Base-by-base conservation (phyloP, 2,888 invertebrate species). In the Sturmia bella region DNA sequence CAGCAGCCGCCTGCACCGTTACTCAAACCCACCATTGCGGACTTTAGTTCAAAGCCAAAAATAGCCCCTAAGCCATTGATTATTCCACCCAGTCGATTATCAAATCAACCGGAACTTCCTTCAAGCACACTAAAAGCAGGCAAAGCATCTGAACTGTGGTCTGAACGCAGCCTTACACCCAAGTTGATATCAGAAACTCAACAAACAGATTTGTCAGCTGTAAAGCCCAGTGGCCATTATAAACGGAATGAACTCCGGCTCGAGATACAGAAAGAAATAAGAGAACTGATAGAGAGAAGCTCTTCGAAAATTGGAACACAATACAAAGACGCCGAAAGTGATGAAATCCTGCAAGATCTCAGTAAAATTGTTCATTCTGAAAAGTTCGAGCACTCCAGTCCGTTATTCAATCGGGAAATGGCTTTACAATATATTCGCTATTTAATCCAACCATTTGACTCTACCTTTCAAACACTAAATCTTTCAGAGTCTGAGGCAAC, bases 231-330 rank as follows among this genome's bases (percentile, higher is more conserved):
- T n/a, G 63, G 27, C 0, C 78, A 78, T 9, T 50, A 13, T 15
- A 63, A 45, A 59, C 81, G 78, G 7, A 74, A 57, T 12, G 73
- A 78, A 15, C 52, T 74, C 6, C 81, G 81, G 15, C 27, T 1
- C 11, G 57, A 78, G 37, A 73, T 81, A 27, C 37, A 61, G 27
- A 43, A 74, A 6, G 21, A 57, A 4, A 32, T 81, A 21, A 54
- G n/a, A 43, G 63, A 73, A 21, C 68, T 81, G n/a, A 15, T 78
- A 13, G 0, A 32, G 0, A 56, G 17, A n/a, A 24, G 43, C 13
- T 2, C 69, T 7, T n/a, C 37, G 2, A 45, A 11, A 3, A 2
- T 37, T 0, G 3, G 6, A 6, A 3, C 5, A 0, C 59, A 59
- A 56, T 68, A 77, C 50, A n/a, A 13, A 0, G 0, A 15, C 1